Conservation (phyloP, 2,113 vertebrate species). For the Nothobranchius kuhntae region DNA sequence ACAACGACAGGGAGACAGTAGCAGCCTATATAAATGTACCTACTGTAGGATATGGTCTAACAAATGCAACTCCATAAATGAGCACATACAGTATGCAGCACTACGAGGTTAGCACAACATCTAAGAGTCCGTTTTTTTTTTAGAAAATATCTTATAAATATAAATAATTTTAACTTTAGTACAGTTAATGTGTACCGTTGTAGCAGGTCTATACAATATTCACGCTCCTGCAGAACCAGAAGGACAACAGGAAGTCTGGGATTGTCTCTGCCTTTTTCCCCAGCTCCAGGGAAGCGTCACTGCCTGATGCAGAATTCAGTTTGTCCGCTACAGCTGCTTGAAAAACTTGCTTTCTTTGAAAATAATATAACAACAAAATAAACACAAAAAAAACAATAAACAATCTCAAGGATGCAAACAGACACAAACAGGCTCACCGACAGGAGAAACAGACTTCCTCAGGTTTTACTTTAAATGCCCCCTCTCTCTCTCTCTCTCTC, state of each 20-base stretch:
- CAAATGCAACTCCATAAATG: constrained; percentile 57
- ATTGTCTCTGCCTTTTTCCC: constrained; percentile 45
- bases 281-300: constrained; percentile 20
- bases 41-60: constrained; percentile 46
- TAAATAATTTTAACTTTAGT: constrained; percentile 67
- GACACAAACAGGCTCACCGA: constrained; percentile 5
- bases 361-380: neutral
- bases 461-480: neutral
- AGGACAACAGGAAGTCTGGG: constrained; percentile 31
- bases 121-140: constrained; percentile 57
- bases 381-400: constrained; percentile 8
- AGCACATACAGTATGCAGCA: constrained; percentile 59
- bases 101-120: constrained; percentile 63
- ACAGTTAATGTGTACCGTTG: constrained; percentile 55
- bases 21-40: constrained; percentile 63
- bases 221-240: constrained; percentile 49
- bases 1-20: constrained; percentile 46
- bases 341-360: constrained; percentile 14
- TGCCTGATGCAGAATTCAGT: constrained; percentile 26
- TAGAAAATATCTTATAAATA: constrained; percentile 82
- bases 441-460: too few relatives aligned
- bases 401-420: constrained; percentile 7
- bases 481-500: constrained; percentile 20
- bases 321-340: constrained; percentile 35
- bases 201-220: constrained; percentile 54